Evolutionary conservation across 2,113 vertebrate genomes (phyloP), one percentile per base, ranked within the genome.

Genomic region (Cololabis saira): DNA sequence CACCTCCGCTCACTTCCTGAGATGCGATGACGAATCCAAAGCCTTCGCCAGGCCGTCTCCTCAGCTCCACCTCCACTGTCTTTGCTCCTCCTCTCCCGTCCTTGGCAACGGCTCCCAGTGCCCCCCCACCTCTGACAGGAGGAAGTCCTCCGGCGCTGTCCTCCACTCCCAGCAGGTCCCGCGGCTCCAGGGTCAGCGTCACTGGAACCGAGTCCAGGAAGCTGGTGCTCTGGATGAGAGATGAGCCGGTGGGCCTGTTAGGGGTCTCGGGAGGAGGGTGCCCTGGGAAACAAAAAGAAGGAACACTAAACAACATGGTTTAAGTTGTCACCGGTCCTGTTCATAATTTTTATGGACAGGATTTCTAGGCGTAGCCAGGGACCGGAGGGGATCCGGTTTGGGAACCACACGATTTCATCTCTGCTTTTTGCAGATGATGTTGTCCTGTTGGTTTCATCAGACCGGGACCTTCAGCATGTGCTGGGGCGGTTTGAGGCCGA

Each of bases 21-120:
- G 93, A 92, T 16, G 92, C 89, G 7, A 94, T 92, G 66, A 94
- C 92, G 1, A 94, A 94, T 47, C 93, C 93, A 9, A 93, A 94
- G 2, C 93, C 93, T 84, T 94, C 93, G 3, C 90, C 91, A 0
- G 82, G 76, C 24, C 86, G 75, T 66, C 93, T 84, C 80, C 74
- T 89, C 17, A 94, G 87, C 74, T 94, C 93, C 78, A 94, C 91
- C 74, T 94, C 92, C 66, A 76, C 40, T 0, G 77, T 64, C 45
- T 79, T 87, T 0, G 15, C 65, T 6, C 37, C 62, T 57, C 58
- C 79, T 70, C 50, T 55, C 11, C 15, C 63, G 0, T 91, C 86
- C 45, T 79, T 90, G 17, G 37, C 44, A 10, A 57, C 19, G 0
- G 72, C 67, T 33, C 67, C 83, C 37, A 53, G 4, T 0, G 43